Conservation (phyloP, 1,140 invertebrate species). For the Bombus balteatus region DNA sequence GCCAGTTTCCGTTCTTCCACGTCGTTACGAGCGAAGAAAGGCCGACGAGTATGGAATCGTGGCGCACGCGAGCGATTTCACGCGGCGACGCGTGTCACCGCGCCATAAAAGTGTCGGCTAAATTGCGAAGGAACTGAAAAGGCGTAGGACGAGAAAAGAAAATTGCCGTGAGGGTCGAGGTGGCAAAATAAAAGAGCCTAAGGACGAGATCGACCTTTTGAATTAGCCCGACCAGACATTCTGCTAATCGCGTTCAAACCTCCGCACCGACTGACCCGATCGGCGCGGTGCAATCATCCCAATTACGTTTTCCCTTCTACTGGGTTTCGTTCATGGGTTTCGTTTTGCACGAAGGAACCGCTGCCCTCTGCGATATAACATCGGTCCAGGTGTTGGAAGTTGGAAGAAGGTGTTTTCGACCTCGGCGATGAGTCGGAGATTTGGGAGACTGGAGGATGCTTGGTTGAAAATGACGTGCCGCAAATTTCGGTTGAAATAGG, state of each 20-base stretch:
- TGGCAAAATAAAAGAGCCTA: conserved; percentile 14
- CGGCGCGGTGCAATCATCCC: conserved; percentile 24
- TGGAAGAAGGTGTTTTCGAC: not conserved
- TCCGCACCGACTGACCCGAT: not conserved
- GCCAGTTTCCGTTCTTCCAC: conserved; percentile 42
- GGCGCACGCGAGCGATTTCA: conserved; percentile 40
- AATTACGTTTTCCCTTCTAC: conserved; percentile 24
- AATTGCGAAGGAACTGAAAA: not conserved
- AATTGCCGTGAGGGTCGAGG: not conserved
- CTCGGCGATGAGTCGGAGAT: not conserved
- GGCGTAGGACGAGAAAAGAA: not conserved
- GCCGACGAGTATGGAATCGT: conserved; percentile 22
- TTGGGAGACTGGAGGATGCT: not conserved
- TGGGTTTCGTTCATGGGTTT: not conserved
- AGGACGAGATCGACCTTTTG: conserved; percentile 22
- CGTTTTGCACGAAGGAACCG: not conserved
- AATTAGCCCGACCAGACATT: conserved; percentile 27
- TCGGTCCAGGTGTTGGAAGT: not conserved
- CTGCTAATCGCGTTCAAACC: conserved; percentile 36
- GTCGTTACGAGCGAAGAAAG: conserved; percentile 37
- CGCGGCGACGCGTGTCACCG: conserved; percentile 61
- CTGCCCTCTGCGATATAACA: not conserved
- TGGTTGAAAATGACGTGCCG: too few species aligned
- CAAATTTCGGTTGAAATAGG: too few species aligned
- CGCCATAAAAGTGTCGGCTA: conserved; percentile 48